Conservation (phyloP, 2,797 vertebrate genomes). For the Buphagus erythrorhynchus region DNA sequence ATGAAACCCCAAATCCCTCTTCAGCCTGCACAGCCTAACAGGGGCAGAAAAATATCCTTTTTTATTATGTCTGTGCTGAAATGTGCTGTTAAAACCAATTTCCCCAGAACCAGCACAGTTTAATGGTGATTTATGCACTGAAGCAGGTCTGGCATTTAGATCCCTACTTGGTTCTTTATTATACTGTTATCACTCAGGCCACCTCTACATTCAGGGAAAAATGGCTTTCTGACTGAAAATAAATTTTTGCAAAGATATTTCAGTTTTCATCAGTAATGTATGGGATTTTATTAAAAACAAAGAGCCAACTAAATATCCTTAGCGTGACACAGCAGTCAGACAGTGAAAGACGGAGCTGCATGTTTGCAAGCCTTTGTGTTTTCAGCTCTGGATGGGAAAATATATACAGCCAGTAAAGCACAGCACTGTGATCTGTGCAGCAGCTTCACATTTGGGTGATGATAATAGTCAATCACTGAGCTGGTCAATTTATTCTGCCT, state of each 20-base stretch:
- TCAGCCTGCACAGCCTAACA: not conserved
- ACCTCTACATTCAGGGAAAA: not conserved
- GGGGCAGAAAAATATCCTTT: not conserved
- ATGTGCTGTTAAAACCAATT: constrained; percentile 36
- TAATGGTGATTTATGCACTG: not conserved
- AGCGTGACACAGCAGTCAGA: not conserved
- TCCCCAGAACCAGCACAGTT: not conserved
- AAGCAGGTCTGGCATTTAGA: not conserved
- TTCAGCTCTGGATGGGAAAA: not conserved
- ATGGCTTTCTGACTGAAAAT: not conserved
- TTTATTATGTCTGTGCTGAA: not conserved
- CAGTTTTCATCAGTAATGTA: not conserved
- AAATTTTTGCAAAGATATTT: not conserved
- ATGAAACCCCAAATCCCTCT: not conserved
- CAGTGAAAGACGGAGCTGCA: not conserved
- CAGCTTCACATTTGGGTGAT: not conserved
- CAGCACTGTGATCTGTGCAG: rapidly evolving
- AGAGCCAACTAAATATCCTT: not conserved
- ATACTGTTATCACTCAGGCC: not conserved
- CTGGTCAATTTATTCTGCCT: not conserved
- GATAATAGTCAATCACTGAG: not conserved
- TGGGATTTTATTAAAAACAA: not conserved
- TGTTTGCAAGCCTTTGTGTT: not conserved
- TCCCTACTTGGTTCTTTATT: not conserved
- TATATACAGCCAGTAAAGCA: not conserved